Percentiles rank a stretch among this genome's conserved stretches.
Evolutionary conservation across 2,113 vertebrate species (phyloP).

Genomic region (Gymnarchus niloticus): DNA sequence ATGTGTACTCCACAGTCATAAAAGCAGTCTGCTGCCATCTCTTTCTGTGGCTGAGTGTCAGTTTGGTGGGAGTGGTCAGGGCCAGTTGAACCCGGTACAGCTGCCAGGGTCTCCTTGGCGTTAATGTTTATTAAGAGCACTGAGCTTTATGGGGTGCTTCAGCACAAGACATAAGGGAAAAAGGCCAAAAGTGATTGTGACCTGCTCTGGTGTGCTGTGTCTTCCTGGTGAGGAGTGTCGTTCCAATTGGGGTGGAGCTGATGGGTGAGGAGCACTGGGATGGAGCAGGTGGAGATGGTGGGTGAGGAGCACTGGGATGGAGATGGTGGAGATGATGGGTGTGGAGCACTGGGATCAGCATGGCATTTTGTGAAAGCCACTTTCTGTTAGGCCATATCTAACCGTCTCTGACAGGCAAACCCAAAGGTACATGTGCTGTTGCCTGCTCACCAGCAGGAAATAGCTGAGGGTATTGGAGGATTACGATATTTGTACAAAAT

Average conservation of each 20-base stretch:
- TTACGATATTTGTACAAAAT: not conserved
- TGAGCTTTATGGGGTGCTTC: not conserved
- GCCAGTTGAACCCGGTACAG: not conserved
- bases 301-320: not conserved
- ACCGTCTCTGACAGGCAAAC: not conserved
- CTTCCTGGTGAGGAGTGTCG: not conserved
- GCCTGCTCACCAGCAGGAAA: not conserved
- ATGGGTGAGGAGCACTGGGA: not conserved
- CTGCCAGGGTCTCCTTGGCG: not conserved
- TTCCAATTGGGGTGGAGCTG: too few relatives aligned
- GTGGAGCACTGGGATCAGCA: not conserved
- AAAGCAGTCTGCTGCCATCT: not conserved
- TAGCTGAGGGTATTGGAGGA: not conserved
- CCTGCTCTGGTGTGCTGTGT: not conserved
- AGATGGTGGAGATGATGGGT: not conserved
- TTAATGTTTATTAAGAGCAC: not conserved
- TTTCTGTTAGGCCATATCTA: too few relatives aligned
- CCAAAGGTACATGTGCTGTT: not conserved
- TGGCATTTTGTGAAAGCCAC: too few relatives aligned
- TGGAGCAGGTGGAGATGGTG: not conserved
- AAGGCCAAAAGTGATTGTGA: not conserved
- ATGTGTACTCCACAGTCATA: constrained; percentile 10
- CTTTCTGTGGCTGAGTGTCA: not conserved
- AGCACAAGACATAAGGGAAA: not conserved
- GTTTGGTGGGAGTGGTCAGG: not conserved